Evolutionary conservation across 2,113 vertebrate genomes (phyloP).

Genomic region (Chauna torquata): DNA sequence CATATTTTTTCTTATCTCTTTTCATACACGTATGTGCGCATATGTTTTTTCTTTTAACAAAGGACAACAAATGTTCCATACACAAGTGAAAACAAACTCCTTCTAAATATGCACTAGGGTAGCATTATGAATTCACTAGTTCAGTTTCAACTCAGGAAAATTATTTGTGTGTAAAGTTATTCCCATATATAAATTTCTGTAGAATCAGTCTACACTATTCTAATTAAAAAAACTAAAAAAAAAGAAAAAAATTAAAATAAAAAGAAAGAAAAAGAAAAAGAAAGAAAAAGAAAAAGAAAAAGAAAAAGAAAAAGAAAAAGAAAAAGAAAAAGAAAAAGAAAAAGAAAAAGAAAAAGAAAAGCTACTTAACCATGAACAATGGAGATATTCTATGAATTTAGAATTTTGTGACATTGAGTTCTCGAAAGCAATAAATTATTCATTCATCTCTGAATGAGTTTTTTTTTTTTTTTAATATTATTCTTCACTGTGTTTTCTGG

Average conservation of each 20-base stretch:
- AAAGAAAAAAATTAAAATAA: too few relatives aligned
- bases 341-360: neutral
- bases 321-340: neutral
- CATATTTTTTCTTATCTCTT: neutral
- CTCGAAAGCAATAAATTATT: neutral
- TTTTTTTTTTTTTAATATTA: too few relatives aligned
- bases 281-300: neutral
- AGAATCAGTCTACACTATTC: neutral
- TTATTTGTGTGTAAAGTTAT: neutral
- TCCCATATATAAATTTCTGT: neutral
- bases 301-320: neutral
- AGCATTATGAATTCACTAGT: neutral
- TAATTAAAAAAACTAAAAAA: neutral
- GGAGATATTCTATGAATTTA: neutral
- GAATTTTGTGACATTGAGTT: neutral
- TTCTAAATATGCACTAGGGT: neutral
- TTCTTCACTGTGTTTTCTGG: neutral
- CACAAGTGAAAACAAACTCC: neutral
- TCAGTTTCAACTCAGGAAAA: neutral
- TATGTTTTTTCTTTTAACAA: neutral
- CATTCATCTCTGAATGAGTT: neutral
- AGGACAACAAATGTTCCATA: neutral
- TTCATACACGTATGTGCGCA: neutral
- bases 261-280: neutral
- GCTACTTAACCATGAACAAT: neutral